Base-by-base conservation (phyloP, 2,888 invertebrate genomes). In the Eugnorisma glareosa region DNA sequence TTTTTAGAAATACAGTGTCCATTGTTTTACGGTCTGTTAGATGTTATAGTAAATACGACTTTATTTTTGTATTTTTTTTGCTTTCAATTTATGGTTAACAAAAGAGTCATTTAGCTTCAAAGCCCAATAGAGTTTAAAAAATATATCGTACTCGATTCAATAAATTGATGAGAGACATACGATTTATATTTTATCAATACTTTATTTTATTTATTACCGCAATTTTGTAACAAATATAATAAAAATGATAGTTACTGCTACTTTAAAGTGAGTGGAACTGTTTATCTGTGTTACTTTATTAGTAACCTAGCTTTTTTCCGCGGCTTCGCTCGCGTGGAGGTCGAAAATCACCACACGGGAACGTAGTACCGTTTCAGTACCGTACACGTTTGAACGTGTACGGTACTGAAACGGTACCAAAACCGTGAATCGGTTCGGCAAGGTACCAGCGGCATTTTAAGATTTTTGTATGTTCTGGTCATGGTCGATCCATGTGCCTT, bases 271-370 rank as follows among this genome's bases (percentile, higher is more conserved):
- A 68, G 21, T 15, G 24, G 24, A 64, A 67, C 35, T 54, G 48
- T 83, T 40, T 79, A 68, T 45, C 51, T n/a, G 5, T 67, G 57
- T 31, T 43, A 67, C 15, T 78, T 79, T 59, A 64, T 76, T 76
- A 37, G 11, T 57, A 54, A 66, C 2, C 2, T 28, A 28, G 15
- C 7, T 15, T 18, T 57, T 7, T 15, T 31, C 18, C 31, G 31
- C 28, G 18, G 18, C 8, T 59, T 31, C 1, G 8, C 28, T 31
- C 31, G 2, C 31, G 15, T 54, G n/a, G n/a, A 54, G n/a, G 6
- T 13, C 5, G 2, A 5, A 13, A 54, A 13, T 54, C n/a, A 54
- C 0, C n/a, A 24, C 48, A 51, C 10, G 54, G 13, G 6, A 28
- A n/a, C 11, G 4, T n/a, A n/a, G n/a, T n/a, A n/a, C n/a, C n/a